These are phyloP conservation scores for Psettodes erumei DNA, from an alignment of 2,113 vertebrate genomes.

Conservation along the genomic window DNA sequence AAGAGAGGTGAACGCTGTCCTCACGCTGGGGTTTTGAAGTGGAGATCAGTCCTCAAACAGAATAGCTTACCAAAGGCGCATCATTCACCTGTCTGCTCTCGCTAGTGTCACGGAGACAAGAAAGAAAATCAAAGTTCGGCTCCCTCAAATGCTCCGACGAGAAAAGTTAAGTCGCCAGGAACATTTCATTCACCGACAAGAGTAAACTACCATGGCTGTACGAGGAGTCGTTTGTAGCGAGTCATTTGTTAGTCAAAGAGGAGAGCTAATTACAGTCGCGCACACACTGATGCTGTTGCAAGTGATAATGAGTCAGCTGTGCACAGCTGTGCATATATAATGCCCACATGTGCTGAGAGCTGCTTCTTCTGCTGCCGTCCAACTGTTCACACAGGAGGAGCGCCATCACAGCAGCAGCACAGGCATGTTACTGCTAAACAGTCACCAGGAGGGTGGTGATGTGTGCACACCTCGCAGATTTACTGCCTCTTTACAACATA, in stretches of 20 bases:
- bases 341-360: slow-evolving; percentile 62
- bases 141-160: slow-evolving; percentile 18
- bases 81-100: slow-evolving; percentile 70
- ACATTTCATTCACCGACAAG: background rate
- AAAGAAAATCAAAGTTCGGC: slow-evolving; percentile 54
- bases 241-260: slow-evolving; percentile 44
- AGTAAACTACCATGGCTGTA: slow-evolving; percentile 6
- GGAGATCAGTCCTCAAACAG: slow-evolving; percentile 77
- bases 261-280: slow-evolving; percentile 53
- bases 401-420: slow-evolving; percentile 54
- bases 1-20: slow-evolving; percentile 61
- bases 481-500: slow-evolving; percentile 1
- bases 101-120: slow-evolving; percentile 49
- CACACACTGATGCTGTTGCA: slow-evolving; percentile 48
- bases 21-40: slow-evolving; percentile 71
- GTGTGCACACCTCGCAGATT: slow-evolving; percentile 16
- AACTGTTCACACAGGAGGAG: slow-evolving; percentile 62
- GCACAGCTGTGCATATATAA: slow-evolving; percentile 69
- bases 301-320: slow-evolving; percentile 67
- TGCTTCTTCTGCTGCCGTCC: slow-evolving; percentile 50
- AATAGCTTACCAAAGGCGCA: slow-evolving; percentile 71
- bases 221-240: background rate
- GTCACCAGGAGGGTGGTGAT: slow-evolving; percentile 13
- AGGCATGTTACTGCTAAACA: slow-evolving; percentile 27
- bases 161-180: slow-evolving; percentile 1